phyloP scores from a whole-genome alignment of 1,140 invertebrate species.

The Drosophila mauritiana region DNA sequence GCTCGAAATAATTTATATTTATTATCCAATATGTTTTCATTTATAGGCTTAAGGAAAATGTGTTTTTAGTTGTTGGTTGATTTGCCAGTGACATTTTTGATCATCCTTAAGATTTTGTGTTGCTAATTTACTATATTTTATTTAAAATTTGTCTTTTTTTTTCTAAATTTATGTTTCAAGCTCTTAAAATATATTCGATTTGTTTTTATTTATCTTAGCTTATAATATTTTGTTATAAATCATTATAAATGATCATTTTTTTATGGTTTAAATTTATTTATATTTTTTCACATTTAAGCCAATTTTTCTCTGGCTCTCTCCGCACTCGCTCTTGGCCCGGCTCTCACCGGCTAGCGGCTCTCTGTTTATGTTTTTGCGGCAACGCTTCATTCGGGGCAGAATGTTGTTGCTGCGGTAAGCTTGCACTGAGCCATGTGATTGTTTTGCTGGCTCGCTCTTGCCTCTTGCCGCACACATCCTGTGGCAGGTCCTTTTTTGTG shows the following conservation, averaged over 20 bases:
- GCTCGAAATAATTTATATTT: conserved; percentile 7
- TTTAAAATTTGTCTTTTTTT: too few species aligned
- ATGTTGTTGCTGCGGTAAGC: conserved; percentile 59
- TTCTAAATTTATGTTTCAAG: too few species aligned
- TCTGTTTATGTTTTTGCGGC: conserved; percentile 83
- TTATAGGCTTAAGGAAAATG: not conserved
- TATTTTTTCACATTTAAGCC: not conserved
- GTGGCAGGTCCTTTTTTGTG: conserved; percentile 25
- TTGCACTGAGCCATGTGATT: conserved; percentile 74
- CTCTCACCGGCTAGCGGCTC: conserved; percentile 64
- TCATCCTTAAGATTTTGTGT: too few species aligned
- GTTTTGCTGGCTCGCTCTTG: conserved; percentile 66
- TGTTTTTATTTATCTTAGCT: not conserved
- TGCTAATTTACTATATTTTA: too few species aligned
- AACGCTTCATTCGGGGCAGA: conserved; percentile 41
- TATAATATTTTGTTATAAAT: too few species aligned
- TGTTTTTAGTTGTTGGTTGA: not conserved
- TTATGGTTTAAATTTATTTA: not conserved
- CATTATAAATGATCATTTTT: too few species aligned
- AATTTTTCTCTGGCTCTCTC: not conserved
- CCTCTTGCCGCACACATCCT: conserved; percentile 45
- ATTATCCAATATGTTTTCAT: not conserved
- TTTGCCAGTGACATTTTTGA: not conserved
- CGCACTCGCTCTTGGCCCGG: conserved; percentile 34
- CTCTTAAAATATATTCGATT: too few species aligned